Evolutionary conservation across 2,797 vertebrate species (phyloP).

Genomic region (Clarias fuscus): DNA sequence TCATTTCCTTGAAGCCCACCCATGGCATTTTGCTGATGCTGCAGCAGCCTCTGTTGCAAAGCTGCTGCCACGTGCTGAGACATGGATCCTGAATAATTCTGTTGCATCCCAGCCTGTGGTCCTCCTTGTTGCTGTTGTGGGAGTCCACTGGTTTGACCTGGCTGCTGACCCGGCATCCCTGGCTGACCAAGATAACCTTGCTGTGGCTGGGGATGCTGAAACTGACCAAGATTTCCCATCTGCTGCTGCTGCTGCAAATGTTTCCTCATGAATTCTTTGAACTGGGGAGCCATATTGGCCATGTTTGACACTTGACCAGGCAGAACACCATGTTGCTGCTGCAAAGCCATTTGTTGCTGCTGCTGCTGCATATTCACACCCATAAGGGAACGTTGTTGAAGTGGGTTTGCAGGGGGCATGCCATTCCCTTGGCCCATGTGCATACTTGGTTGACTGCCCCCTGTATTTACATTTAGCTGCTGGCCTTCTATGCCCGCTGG

Average conservation of each 20-base stretch:
- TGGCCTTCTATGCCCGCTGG: constrained; percentile 73
- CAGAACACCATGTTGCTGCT: constrained; percentile 75
- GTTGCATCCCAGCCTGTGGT: constrained; percentile 71
- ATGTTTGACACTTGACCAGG: constrained; percentile 84
- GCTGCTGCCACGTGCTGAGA: constrained; percentile 71
- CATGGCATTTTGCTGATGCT: constrained; percentile 80
- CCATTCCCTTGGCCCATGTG: constrained; percentile 80
- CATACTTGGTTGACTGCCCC: constrained; percentile 77
- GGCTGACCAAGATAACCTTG: constrained; percentile 66
- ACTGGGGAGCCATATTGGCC: constrained; percentile 84
- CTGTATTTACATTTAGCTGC: constrained; percentile 70
- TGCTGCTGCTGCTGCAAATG: constrained; percentile 81
- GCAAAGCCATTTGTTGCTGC: constrained; percentile 82
- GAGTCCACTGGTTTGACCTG: constrained; percentile 67
- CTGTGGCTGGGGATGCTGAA: constrained; percentile 82
- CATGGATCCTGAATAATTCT: constrained; percentile 72
- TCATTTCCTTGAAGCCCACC: constrained; percentile 77
- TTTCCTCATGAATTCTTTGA: constrained; percentile 85
- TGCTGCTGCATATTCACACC: constrained; percentile 72
- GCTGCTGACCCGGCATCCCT: constrained; percentile 71
- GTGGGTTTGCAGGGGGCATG: constrained; percentile 78
- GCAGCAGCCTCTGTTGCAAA: constrained; percentile 80
- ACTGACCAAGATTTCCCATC: constrained; percentile 88
- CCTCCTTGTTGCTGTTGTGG: constrained; percentile 73
- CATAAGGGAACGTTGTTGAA: constrained; percentile 76